Percentiles rank a stretch among this genome's conserved stretches.
Conservation (phyloP, 1,140 invertebrate genomes). For the Drosophila rhopaloa region DNA sequence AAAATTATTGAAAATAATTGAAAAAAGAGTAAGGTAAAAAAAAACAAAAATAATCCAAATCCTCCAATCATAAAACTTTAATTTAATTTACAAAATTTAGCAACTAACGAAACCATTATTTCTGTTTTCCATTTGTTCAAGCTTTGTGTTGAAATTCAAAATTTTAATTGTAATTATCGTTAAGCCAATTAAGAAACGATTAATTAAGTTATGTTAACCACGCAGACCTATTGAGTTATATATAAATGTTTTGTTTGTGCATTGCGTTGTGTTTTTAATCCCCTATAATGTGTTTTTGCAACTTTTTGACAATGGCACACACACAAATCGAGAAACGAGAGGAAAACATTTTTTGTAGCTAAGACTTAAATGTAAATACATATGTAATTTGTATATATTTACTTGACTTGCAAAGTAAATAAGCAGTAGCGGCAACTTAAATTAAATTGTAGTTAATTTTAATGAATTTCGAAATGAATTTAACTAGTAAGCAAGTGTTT, state of each 20-base stretch:
- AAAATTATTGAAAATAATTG: conserved; percentile 79
- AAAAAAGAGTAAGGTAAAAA: conserved; percentile 42
- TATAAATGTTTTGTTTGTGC: conserved; percentile 57
- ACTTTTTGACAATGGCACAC: conserved; percentile 65
- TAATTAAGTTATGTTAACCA: conserved; percentile 57
- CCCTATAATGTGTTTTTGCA: conserved; percentile 62
- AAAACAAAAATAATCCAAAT: conserved; percentile 18
- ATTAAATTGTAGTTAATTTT: conserved; percentile 80
- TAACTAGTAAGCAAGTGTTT: conserved; percentile 66
- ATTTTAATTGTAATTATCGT: conserved; percentile 46
- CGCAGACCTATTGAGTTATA: conserved; percentile 35
- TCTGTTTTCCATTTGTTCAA: conserved; percentile 45
- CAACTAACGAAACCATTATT: conserved; percentile 20
- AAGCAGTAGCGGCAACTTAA: conserved; percentile 69
- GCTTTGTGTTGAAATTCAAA: conserved; percentile 73
- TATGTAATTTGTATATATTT: conserved; percentile 82
- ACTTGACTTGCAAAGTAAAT: conserved; percentile 81
- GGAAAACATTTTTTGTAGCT: conserved; percentile 67
- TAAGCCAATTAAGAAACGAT: conserved; percentile 38
- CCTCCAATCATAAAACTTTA: conserved; percentile 66
- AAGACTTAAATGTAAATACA: conserved; percentile 81
- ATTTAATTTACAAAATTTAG: conserved; percentile 74
- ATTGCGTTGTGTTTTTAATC: conserved; percentile 59
- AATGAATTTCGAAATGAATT: conserved; percentile 78
- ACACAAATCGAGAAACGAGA: conserved; percentile 25